phyloP scores from a whole-genome alignment of 2,113 vertebrate species.

The Climacteris rufus region DNA sequence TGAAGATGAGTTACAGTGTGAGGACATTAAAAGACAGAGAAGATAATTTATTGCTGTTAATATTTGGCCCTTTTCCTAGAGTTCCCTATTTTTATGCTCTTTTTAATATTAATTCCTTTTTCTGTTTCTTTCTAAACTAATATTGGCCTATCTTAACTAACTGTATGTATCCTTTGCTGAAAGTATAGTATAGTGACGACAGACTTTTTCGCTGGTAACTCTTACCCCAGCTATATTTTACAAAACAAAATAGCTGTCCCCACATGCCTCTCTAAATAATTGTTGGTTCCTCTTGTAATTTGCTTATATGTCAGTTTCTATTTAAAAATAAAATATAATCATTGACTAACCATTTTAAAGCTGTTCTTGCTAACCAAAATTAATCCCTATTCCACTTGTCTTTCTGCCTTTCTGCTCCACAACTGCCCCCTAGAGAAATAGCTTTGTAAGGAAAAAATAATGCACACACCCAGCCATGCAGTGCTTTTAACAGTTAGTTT shows the following conservation, averaged over 20 bases:
- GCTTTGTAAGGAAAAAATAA: slow-evolving; percentile 2
- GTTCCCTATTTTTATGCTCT: not conserved
- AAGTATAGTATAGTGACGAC: not conserved
- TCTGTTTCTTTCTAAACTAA: not conserved
- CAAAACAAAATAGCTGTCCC: not conserved
- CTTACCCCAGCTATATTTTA: not conserved
- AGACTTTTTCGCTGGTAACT: not conserved
- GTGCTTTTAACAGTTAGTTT: not conserved
- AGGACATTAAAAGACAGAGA: not conserved
- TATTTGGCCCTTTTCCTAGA: not conserved
- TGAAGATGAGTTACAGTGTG: not conserved
- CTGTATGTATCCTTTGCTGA: not conserved
- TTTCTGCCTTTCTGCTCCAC: slow-evolving; percentile 40
- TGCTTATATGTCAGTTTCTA: slow-evolving; percentile 8
- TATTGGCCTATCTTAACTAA: not conserved
- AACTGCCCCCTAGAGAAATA: slow-evolving; percentile 40
- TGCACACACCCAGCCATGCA: not conserved
- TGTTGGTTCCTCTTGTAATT: slow-evolving; percentile 2
- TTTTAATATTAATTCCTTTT: not conserved
- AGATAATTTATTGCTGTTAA: not conserved
- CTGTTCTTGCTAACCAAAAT: slow-evolving; percentile 31
- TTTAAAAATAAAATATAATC: slow-evolving; percentile 52
- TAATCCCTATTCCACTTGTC: slow-evolving; percentile 40
- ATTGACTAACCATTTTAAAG: slow-evolving; percentile 51
- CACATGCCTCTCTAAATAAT: not conserved